phyloP scores from a whole-genome alignment of 2,113 vertebrate genomes.

The Trichechus manatus region DNA sequence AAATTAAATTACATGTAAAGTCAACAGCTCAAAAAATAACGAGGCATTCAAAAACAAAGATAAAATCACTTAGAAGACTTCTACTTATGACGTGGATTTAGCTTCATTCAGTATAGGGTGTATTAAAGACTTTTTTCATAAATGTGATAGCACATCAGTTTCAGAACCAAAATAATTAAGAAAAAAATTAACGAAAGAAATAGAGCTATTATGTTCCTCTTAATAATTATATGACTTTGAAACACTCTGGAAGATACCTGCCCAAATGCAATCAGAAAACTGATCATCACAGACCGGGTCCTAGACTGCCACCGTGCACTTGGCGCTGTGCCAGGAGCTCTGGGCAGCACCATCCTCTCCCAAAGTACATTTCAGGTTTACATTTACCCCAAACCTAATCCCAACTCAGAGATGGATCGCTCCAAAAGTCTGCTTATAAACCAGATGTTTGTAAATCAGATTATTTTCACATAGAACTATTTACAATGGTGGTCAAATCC shows the following conservation, averaged over 20 bases:
- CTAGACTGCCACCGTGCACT: background rate
- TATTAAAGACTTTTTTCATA: background rate
- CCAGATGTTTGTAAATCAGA: background rate
- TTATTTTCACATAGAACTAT: slow-evolving; percentile 26
- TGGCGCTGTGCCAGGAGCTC: background rate
- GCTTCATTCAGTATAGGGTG: background rate
- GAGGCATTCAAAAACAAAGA: background rate
- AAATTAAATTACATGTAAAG: slow-evolving; percentile 50
- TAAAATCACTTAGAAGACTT: background rate
- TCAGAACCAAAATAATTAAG: slow-evolving; percentile 55
- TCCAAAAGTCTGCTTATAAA: slow-evolving; percentile 26
- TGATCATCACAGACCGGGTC: background rate
- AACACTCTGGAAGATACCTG: background rate
- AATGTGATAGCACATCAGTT: background rate
- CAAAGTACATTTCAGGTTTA: background rate
- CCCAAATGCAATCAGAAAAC: background rate
- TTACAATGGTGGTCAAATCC: background rate
- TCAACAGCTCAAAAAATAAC: slow-evolving; percentile 35
- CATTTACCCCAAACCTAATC: background rate
- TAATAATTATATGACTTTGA: slow-evolving; percentile 19
- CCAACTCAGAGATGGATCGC: background rate
- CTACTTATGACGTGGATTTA: background rate
- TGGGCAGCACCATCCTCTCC: background rate
- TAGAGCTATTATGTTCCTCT: background rate
- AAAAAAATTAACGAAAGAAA: background rate